Evolutionary conservation across 1,140 invertebrate genomes (phyloP).

Genomic region (Cherax quadricarinatus): DNA sequence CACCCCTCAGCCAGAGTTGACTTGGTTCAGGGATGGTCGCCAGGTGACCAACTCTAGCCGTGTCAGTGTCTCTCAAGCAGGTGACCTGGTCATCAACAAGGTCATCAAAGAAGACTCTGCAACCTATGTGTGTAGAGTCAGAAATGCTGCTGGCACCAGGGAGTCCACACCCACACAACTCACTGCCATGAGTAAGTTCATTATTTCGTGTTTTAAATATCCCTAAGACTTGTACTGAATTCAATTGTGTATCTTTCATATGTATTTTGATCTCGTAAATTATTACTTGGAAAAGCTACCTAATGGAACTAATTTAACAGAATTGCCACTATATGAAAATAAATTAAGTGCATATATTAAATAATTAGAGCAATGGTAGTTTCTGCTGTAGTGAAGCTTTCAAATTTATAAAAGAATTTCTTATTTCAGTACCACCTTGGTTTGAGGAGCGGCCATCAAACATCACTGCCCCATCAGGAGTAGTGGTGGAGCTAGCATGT

Average conservation of each 20-base stretch:
- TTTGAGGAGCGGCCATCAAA: conserved; percentile 40
- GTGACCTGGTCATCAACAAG: conserved; percentile 36
- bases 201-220: too few species aligned
- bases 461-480: conserved; percentile 27
- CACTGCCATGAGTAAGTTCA: conserved; percentile 28
- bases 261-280: too few species aligned
- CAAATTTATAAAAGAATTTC: background rate
- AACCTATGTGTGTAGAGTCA: conserved; percentile 27
- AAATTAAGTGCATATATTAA: too few species aligned
- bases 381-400: too few species aligned
- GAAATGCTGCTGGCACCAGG: conserved; percentile 27
- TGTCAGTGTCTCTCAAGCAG: conserved; percentile 21
- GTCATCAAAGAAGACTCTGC: background rate
- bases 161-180: background rate
- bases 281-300: too few species aligned
- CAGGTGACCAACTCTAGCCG: conserved; percentile 30
- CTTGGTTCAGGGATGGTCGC: conserved; percentile 25
- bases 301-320: too few species aligned
- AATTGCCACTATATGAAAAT: too few species aligned
- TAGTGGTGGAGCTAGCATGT: conserved; percentile 27
- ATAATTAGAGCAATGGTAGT: too few species aligned
- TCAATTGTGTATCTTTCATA: too few species aligned
- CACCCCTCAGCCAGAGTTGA: conserved; percentile 10
- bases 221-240: too few species aligned
- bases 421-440: conserved; percentile 25